Base-by-base conservation (phyloP, 2,113 vertebrate species). In the Nasalis larvatus region DNA sequence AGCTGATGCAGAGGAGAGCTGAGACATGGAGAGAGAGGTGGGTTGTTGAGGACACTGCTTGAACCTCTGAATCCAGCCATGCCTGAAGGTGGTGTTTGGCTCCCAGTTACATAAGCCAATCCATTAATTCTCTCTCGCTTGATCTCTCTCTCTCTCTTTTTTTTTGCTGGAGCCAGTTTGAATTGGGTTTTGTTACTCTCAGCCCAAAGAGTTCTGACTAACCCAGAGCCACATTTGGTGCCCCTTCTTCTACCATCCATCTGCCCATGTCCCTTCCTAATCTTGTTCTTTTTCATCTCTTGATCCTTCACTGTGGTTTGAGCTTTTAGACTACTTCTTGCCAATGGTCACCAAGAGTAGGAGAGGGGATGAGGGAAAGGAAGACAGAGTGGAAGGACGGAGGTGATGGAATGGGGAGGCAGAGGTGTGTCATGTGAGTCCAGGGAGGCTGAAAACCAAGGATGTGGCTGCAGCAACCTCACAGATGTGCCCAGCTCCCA, bases 381-480 rank as follows among this genome's bases (percentile, higher is more conserved):
- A 71, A 74, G 63, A 60, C 18, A 37, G 42, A n/a, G 77, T 3
- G 40, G 49, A 60, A 58, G 82, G n/a, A 49, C 37, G 37, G 47
- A 58, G 78, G 23, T 35, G 17, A 14, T 25, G 27, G 81, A 81
- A 14, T 4, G 8, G 4, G 14, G 37, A 11, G 35, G 12, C 25
- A 37, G 37, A 77, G 45, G 10, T 8, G 42, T 6, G 1, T 30
- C 42, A 4, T 18, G 18, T 1, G 20, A 37, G 6, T 3, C 6
- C 1, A 60, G 60, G 32, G 71, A 52, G 27, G 10, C 63, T 23
- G n/a, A 86, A 25, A 37, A 56, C 30, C 25, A 78, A 80, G 66
- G 42, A 3, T 5, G 20, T 3, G 1, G 20, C 1, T 0, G 12
- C 20, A 20, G 42, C 35, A 11, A 3, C 4, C 16, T 11, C 1